Conservation (phyloP, 2,888 invertebrate genomes). For the Amphipyra berbera region DNA sequence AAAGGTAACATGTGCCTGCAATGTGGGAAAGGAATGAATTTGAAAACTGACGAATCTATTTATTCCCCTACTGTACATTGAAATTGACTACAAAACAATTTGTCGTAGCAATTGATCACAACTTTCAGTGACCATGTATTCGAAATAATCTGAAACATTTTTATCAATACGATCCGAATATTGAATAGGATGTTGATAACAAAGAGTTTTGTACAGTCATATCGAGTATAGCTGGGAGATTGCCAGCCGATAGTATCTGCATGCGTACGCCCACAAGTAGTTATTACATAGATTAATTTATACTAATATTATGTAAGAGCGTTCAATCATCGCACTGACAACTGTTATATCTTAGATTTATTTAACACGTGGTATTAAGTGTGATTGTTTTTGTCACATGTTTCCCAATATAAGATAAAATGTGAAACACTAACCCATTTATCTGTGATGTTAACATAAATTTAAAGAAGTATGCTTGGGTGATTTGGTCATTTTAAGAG, state of each 20-base stretch:
- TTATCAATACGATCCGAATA: constrained; percentile 27
- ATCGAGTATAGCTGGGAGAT: constrained; percentile 48
- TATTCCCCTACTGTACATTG: too few species aligned
- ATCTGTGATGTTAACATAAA: too few species aligned
- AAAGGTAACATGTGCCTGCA: too few species aligned
- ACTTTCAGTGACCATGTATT: background rate
- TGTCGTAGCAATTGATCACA: constrained; percentile 14
- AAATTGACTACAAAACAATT: background rate
- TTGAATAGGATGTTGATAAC: constrained; percentile 38
- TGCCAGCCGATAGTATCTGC: constrained; percentile 53
- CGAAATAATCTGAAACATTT: constrained; percentile 3
- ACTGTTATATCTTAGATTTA: too few species aligned
- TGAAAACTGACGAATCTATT: too few species aligned
- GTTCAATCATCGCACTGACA: constrained; percentile 19
- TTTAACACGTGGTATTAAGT: too few species aligned
- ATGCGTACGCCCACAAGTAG: constrained; percentile 45
- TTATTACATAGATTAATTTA: constrained; percentile 33
- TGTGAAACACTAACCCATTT: too few species aligned
- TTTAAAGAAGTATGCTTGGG: too few species aligned
- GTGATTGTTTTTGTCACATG: too few species aligned
- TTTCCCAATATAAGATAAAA: too few species aligned
- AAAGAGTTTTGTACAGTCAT: constrained; percentile 26
- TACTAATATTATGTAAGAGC: background rate
- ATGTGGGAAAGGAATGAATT: too few species aligned
- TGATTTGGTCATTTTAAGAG: too few species aligned